A percentile compares a stretch with the other conserved stretches of the same genome.
Conservation (phyloP, 2,888 invertebrate genomes). For the Caenorhabditis japonica region DNA sequence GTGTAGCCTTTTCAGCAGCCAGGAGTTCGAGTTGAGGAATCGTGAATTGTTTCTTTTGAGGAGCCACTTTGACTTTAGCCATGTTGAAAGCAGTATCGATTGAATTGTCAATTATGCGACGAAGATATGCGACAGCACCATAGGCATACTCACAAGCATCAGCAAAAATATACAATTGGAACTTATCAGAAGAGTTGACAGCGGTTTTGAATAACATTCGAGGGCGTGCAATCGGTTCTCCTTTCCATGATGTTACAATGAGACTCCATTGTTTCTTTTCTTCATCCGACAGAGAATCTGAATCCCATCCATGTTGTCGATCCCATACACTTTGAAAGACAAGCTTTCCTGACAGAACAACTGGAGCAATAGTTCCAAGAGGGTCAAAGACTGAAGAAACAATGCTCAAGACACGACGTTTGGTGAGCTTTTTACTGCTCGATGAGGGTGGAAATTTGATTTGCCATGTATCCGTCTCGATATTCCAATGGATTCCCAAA, state of each 20-base stretch:
- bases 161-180: slow-evolving; percentile 21
- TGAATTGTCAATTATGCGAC: not conserved
- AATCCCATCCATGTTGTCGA: slow-evolving; percentile 22
- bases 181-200: not conserved
- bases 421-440: not conserved
- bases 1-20: not conserved
- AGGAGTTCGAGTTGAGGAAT: slow-evolving; percentile 25
- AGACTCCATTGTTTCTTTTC: slow-evolving; percentile 1
- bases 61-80: slow-evolving; percentile 48
- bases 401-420: slow-evolving; percentile 4
- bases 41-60: not conserved
- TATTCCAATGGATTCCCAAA: slow-evolving; percentile 20
- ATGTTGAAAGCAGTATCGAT: slow-evolving; percentile 55
- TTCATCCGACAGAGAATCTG: slow-evolving; percentile 3
- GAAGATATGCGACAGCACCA: slow-evolving; percentile 22
- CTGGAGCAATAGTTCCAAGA: slow-evolving; percentile 34
- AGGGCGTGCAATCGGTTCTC: not conserved
- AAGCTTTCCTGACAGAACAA: slow-evolving; percentile 18
- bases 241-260: not conserved
- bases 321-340: slow-evolving; percentile 41
- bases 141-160: slow-evolving; percentile 16
- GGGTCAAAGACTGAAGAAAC: slow-evolving; percentile 40
- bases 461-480: not conserved
- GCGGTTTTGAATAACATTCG: not conserved
- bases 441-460: not conserved